Conservation (phyloP, 2,113 vertebrate genomes). For the Albula goreensis region DNA sequence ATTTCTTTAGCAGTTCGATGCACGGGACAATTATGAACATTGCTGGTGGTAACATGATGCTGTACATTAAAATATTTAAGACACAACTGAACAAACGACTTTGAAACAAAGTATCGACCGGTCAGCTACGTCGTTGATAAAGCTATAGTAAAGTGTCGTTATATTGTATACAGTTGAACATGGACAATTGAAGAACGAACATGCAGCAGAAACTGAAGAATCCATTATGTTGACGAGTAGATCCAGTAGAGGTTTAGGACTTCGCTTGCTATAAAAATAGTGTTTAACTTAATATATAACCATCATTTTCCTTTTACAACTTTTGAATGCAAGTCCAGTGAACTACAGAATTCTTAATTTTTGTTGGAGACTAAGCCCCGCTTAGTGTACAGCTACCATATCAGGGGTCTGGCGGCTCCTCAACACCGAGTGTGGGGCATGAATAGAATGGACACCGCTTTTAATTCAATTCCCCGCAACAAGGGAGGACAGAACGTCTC, state of each 20-base stretch:
- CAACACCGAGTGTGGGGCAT: constrained; percentile 1
- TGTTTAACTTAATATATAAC: background rate
- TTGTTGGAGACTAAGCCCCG: background rate
- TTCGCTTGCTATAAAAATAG: background rate
- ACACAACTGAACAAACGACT: background rate
- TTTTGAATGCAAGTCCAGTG: background rate
- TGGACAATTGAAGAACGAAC: background rate
- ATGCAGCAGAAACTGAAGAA: background rate
- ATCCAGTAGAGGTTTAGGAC: background rate
- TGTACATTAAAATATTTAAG: constrained; percentile 11
- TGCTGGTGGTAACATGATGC: background rate
- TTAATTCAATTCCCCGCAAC: constrained; percentile 70
- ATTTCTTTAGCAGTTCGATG: background rate
- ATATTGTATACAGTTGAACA: background rate
- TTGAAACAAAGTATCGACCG: constrained; percentile 23
- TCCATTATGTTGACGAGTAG: background rate
- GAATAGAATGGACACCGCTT: constrained; percentile 68
- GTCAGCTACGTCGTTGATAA: background rate
- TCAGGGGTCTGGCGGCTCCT: background rate
- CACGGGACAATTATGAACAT: background rate
- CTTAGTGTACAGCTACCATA: background rate
- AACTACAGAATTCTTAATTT: background rate
- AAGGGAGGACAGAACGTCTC: constrained; percentile 62
- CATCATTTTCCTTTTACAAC: background rate
- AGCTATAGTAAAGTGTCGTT: background rate